phyloP scores from a whole-genome alignment of 1,140 invertebrate species.

The Maconellicoccus hirsutus region DNA sequence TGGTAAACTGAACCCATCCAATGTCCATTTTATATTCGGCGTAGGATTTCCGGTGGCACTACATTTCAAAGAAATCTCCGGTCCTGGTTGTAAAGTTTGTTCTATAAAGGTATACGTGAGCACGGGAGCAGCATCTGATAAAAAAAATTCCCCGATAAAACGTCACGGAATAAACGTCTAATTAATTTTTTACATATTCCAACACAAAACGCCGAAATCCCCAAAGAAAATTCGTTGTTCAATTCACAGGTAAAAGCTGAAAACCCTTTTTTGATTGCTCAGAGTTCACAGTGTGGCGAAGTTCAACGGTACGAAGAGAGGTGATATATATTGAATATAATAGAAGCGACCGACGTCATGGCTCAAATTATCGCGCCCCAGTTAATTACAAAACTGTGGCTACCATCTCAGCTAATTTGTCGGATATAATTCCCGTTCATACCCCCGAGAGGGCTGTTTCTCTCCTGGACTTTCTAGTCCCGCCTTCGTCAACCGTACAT shows the following conservation, averaged over 20 bases:
- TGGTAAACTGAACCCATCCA: slow-evolving; percentile 65
- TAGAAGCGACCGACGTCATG: slow-evolving; percentile 10
- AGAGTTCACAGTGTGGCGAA: not conserved
- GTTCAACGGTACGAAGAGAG: not conserved
- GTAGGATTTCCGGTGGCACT: slow-evolving; percentile 75
- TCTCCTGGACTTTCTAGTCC: not conserved
- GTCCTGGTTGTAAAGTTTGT: slow-evolving; percentile 68
- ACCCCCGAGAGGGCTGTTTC: not conserved
- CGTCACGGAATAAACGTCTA: not conserved
- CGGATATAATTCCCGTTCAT: slow-evolving; percentile 6
- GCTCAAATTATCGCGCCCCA: slow-evolving; percentile 11
- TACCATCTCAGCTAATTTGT: slow-evolving; percentile 14
- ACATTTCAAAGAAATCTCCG: slow-evolving; percentile 73
- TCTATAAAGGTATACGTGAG: slow-evolving; percentile 71
- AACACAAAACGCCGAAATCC: not conserved
- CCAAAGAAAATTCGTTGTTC: not conserved
- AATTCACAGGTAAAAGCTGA: not conserved
- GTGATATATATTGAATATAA: slow-evolving; percentile 10
- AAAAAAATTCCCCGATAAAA: not conserved
- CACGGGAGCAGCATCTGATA: slow-evolving; percentile 67
- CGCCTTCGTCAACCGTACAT: not conserved
- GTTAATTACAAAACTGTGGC: slow-evolving; percentile 22
- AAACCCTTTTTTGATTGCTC: slow-evolving; percentile 14
- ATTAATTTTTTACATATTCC: slow-evolving; percentile 12
- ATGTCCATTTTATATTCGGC: slow-evolving; percentile 64